Evolutionary conservation across 2,113 vertebrate genomes (phyloP).

Genomic region (Noturus placidus): DNA sequence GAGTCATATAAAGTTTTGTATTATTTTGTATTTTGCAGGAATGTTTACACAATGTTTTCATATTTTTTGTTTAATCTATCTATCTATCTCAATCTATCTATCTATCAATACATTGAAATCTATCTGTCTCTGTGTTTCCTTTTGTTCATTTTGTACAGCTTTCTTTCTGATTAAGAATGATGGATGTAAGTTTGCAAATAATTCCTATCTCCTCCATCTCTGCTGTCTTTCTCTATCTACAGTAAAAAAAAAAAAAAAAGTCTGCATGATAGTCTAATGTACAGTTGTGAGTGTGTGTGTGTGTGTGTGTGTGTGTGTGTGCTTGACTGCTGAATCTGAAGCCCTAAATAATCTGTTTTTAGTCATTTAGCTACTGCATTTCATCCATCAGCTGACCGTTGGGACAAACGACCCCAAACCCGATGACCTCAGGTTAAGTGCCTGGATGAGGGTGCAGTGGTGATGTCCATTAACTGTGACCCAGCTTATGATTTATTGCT

Average conservation of each 20-base stretch:
- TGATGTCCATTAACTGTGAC: constrained; percentile 1
- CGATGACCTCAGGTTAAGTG: background rate
- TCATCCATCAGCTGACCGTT: background rate
- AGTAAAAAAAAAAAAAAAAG: too few species aligned
- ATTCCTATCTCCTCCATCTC: background rate
- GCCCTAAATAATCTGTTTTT: background rate
- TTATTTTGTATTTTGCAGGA: background rate
- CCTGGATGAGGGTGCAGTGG: background rate
- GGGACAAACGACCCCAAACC: background rate
- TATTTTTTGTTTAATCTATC: background rate
- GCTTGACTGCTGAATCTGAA: background rate
- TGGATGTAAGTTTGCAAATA: background rate
- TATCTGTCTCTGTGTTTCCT: background rate
- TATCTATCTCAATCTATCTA: background rate
- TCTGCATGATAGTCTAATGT: background rate
- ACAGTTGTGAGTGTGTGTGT: background rate
- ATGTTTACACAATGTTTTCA: background rate
- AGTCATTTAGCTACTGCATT: background rate
- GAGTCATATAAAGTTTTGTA: background rate
- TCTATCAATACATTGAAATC: background rate
- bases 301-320: background rate
- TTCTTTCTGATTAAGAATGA: background rate
- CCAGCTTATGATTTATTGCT: background rate
- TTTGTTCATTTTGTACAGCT: background rate
- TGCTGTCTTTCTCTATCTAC: background rate